Evolutionary conservation across 2,113 vertebrate genomes (phyloP), one percentile per base, ranked within the genome.

Genomic region (Myxocyprinus asiaticus): DNA sequence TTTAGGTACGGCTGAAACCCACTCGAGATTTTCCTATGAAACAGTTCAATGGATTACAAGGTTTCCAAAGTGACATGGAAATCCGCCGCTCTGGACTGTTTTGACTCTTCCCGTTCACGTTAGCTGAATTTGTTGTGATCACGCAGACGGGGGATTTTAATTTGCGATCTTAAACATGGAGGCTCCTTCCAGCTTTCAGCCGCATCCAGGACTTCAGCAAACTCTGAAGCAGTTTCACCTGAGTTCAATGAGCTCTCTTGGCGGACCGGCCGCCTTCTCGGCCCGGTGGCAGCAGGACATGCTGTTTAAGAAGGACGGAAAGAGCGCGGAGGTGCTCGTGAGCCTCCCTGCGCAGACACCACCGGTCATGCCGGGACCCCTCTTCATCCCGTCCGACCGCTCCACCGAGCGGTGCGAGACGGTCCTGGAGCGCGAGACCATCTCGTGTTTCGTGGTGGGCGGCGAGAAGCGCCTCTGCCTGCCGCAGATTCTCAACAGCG

Each of bases 201-300:
- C 96, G 81, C 97, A 98, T 91, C 96, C 97, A 77, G 96, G 97
- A 93, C 94, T 99, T 90, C 96, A 98, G 89, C 97, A 97, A 94
- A 98, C 97, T 94, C 91, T 99, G 86, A 96, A 97, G 93, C 97
- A 98, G 95, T 99, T 99, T 87, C 96, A 98, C 85, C 90, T 99
- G 92, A 99, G 97, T 90, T 98, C 96, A 90, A 97, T 95, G 95
- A 96, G 94, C 93, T 99, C 97, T 4, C 92, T 99, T 85, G 97
- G 97, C 62, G 97, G 97, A 81, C 97, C 97, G 87, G 97, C 97
- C 10, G 96, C 97, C 78, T 99, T 99, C 91, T 98, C 96, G 55
- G 97, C 97, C 59, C 96, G 97, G 82, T 99, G 97, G 97, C 95
- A 96, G 88, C 96, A 98, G 91, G 96, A 98, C 88, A 89, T 94